Conservation (phyloP, 2,797 vertebrate genomes). For the Macroramphosus scolopax region DNA sequence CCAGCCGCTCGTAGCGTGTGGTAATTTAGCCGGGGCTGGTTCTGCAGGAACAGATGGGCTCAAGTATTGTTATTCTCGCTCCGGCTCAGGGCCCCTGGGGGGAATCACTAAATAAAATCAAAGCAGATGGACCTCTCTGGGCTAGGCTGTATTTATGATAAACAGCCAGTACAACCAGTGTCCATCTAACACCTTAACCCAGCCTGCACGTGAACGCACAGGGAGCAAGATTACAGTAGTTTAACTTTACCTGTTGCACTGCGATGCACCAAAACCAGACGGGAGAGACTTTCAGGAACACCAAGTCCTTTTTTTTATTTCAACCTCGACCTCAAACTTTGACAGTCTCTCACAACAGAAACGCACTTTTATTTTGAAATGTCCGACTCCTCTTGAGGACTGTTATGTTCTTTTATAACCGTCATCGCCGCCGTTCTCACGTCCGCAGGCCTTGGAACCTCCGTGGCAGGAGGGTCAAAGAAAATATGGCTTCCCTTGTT, state of each 20-base stretch:
- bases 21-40: conserved; percentile 92
- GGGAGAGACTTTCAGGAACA: conserved; percentile 21
- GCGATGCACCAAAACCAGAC: conserved; percentile 31
- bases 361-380: conserved; percentile 48
- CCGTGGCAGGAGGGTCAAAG: conserved; percentile 34
- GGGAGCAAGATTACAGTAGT: conserved; percentile 44
- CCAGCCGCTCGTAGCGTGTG: conserved; percentile 90
- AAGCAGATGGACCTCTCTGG: conserved; percentile 94
- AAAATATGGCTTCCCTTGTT: conserved; percentile 37
- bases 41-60: conserved; percentile 93
- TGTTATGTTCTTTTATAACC: conserved; percentile 69
- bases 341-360: conserved; percentile 66
- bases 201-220: conserved; percentile 37
- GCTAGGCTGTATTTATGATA: conserved; percentile 88
- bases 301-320: conserved; percentile 13
- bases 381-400: conserved; percentile 50
- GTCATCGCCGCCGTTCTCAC: conserved; percentile 57
- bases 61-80: conserved; percentile 95
- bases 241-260: conserved; percentile 48
- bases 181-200: conserved; percentile 71
- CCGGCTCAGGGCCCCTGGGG: conserved; percentile 87
- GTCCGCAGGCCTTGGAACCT: conserved; percentile 52
- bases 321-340: conserved; percentile 52
- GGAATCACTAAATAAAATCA: conserved; percentile 95
- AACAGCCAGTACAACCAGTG: conserved; percentile 83